Base-by-base conservation (phyloP, 2,113 vertebrate species). In the Pelusios castaneus region DNA sequence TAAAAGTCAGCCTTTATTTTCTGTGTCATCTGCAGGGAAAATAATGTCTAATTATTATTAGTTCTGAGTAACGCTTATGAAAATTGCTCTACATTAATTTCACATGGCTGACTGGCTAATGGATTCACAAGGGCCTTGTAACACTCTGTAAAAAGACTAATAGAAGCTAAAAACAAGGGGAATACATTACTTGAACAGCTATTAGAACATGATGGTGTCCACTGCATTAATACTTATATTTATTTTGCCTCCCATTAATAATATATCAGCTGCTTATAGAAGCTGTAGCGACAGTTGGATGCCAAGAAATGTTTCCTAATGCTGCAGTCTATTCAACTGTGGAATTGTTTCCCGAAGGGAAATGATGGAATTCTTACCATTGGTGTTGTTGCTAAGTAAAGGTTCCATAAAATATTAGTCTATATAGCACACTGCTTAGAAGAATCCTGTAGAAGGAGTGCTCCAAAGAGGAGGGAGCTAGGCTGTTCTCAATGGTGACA, bases 11-110 rank as follows among this genome's bases (percentile, higher is more conserved):
- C 54, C 96, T 96, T 97, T 94, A 97, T 95, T 96, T 96, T 96
- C 91, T 93, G 91, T 97, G 94, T 96, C 95, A 97, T 97, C 96
- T 97, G 94, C 97, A 94, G 95, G 96, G 97, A 97, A 97, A 97
- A 97, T 97, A 95, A 97, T 95, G 96, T 93, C 97, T 96, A 97
- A 97, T 97, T 97, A 97, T 97, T 97, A 96, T 96, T 97, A 97
- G 92, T 95, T 93, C 95, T 92, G 96, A 97, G 96, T 96, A 97
- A 97, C 94, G 96, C 94, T 96, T 95, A 91, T 97, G 96, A 95
- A 97, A 97, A 97, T 97, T 96, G 94, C 90, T 97, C 93, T 94
- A 95, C 96, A 97, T 97, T 96, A 96, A 97, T 97, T 97, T 97
- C 96, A 92, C 92, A 96, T 97, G 95, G 92, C 95, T 96, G 97